Base-by-base conservation (phyloP, 2,797 vertebrate species). In the Lycodopsis pacificus region DNA sequence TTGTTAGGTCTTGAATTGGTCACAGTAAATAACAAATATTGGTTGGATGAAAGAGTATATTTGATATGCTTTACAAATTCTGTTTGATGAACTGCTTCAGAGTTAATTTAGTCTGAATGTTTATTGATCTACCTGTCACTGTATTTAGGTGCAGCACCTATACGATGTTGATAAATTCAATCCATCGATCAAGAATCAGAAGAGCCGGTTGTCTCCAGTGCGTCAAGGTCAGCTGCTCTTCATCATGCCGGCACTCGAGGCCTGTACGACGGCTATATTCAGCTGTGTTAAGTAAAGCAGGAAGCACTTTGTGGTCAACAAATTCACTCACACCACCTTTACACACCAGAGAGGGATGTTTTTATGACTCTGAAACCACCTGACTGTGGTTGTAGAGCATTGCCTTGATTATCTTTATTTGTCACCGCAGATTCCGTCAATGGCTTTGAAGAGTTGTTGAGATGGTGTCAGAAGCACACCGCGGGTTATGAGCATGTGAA, bases 391-490 rank as follows among this genome's bases (percentile, higher is more conserved):
- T 27, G n/a, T 1, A 0, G 2, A 56, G 10, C 1, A 1, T 10
- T 19, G 12, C 53, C 17, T 71, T 32, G 22, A 56, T 59, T 17
- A 8, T 49, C 4, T 65, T 7, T 61, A 40, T 76, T 49, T 77
- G 8, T 19, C 8, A 22, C 14, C 51, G 65, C 73, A 91, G 96
- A 94, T 71, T 90, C 94, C 0, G 65, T 81, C 30, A 91, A 89
- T 0, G 87, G 95, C 51, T 94, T 90, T 6, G 94, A 95, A 9
- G 95, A 97, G 61, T 88, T 99, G 86, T 88, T 99, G 70, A 94
- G 58, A 63, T 99, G 98, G 98, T 98, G 97, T 90, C 96, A 96
- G 93, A 93, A 93, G 73, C 93, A 96, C 92, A 98, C 97, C 0
- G 93, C 86, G 0, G 96, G 95, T 3, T 97, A 96, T 53, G 68